Percentiles rank a stretch among this genome's conserved stretches.
phyloP scores from a whole-genome alignment of 2,797 vertebrate genomes.

The Scleropages formosus region DNA sequence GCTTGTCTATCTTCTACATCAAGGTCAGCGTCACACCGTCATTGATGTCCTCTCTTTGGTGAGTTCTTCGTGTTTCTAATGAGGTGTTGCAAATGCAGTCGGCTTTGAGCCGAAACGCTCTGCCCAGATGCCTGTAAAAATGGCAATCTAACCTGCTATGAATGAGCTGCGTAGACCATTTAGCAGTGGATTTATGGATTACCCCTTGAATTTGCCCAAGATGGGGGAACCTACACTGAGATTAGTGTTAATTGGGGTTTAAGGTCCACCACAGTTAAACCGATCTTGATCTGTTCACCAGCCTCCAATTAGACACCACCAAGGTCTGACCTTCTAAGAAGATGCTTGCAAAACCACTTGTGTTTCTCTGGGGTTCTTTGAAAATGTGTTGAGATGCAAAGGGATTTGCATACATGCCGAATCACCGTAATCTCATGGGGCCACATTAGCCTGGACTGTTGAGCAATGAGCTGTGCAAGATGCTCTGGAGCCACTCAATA shows the following conservation, averaged over 20 bases:
- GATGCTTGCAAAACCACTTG: constrained; percentile 9
- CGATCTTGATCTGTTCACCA: not conserved
- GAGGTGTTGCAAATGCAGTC: constrained; percentile 26
- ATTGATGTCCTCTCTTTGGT: not conserved
- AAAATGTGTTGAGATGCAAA: not conserved
- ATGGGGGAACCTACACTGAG: not conserved
- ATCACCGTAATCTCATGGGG: too few relatives aligned
- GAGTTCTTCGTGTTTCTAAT: constrained; percentile 5
- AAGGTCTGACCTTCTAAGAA: not conserved
- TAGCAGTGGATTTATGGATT: constrained; percentile 21
- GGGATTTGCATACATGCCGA: not conserved
- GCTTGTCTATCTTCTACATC: too few relatives aligned
- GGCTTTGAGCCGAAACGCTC: constrained; percentile 30
- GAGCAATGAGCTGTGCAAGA: too few relatives aligned
- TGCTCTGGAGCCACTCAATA: too few relatives aligned
- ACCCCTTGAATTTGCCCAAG: constrained; percentile 19
- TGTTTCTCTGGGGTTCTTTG: not conserved
- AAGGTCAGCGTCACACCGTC: too few relatives aligned
- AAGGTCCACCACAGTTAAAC: not conserved
- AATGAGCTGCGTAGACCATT: constrained; percentile 12
- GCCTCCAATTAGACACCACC: not conserved
- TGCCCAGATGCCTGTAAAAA: constrained; percentile 39
- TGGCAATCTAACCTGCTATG: constrained; percentile 39
- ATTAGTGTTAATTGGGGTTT: constrained; percentile 50
- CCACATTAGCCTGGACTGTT: too few relatives aligned